Conservation (phyloP, 2,113 vertebrate species). For the Caloenas nicobarica region DNA sequence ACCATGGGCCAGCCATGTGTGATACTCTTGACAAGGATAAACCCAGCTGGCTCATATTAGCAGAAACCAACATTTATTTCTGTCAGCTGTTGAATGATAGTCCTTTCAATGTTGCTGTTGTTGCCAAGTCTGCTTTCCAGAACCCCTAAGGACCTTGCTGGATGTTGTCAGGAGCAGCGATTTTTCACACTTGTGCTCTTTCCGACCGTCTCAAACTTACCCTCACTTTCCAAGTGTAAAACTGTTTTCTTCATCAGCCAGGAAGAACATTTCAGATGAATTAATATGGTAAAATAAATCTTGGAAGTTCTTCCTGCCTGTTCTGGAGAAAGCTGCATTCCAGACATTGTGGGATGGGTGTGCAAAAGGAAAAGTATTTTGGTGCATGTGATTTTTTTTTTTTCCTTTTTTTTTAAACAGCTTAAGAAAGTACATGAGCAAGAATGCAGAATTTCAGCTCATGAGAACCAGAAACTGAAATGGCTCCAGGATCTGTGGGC, state of each 20-base stretch:
- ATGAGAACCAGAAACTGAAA: neutral
- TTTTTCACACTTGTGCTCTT: neutral
- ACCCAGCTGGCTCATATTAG: conserved; percentile 15
- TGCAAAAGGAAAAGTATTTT: conserved; percentile 5
- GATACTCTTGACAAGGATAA: conserved; percentile 43
- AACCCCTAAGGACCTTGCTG: neutral
- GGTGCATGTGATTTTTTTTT: neutral
- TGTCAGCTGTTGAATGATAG: conserved; percentile 19
- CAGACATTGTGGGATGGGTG: neutral
- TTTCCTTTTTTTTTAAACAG: neutral
- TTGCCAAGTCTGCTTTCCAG: conserved; percentile 12
- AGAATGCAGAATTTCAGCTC: conserved; percentile 29
- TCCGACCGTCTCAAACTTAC: neutral
- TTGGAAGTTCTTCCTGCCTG: neutral
- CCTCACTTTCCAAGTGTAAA: neutral
- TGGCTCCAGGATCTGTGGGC: neutral
- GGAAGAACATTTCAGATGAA: neutral
- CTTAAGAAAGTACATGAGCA: neutral
- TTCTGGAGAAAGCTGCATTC: conserved; percentile 28
- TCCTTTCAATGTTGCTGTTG: neutral
- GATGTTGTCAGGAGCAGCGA: neutral
- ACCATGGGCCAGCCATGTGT: neutral
- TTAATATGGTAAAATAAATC: neutral
- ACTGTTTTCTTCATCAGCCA: neutral
- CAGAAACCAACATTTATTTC: conserved; percentile 30